phyloP scores from a whole-genome alignment of 2,113 vertebrate species.

The Cyprinodon brontotheroides region DNA sequence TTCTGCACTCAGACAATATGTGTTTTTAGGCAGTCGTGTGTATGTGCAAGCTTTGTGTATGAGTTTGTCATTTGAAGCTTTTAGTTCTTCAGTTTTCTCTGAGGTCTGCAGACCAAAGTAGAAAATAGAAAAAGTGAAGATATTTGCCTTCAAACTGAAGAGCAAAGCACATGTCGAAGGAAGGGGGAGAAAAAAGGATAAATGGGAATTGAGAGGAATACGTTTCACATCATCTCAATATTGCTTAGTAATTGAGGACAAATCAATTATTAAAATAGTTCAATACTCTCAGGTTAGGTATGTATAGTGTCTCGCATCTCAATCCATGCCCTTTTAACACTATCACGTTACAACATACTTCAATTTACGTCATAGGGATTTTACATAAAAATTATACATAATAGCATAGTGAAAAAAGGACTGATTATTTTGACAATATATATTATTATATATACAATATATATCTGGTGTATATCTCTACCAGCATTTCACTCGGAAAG shows the following conservation, averaged over 20 bases:
- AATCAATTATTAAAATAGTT: conserved; percentile 48
- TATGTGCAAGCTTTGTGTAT: neutral
- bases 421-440: neutral
- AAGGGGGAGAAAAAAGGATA: conserved; percentile 19
- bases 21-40: conserved; percentile 19
- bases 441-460: neutral
- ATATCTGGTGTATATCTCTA: too few relatives aligned
- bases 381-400: neutral
- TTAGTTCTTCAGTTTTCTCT: conserved; percentile 12
- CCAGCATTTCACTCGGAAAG: too few relatives aligned
- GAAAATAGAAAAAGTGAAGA: conserved; percentile 22
- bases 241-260: conserved; percentile 46
- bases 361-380: neutral
- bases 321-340: neutral
- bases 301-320: neutral
- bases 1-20: conserved; percentile 34
- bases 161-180: conserved; percentile 16
- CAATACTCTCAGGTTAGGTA: conserved; percentile 26
- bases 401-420: neutral
- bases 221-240: conserved; percentile 13
- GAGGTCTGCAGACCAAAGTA: conserved; percentile 22
- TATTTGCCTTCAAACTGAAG: conserved; percentile 28
- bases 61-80: conserved; percentile 28
- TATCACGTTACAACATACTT: neutral
- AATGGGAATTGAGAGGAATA: neutral